Base-by-base conservation (phyloP, 2,797 vertebrate genomes). In the Siniperca undulata region DNA sequence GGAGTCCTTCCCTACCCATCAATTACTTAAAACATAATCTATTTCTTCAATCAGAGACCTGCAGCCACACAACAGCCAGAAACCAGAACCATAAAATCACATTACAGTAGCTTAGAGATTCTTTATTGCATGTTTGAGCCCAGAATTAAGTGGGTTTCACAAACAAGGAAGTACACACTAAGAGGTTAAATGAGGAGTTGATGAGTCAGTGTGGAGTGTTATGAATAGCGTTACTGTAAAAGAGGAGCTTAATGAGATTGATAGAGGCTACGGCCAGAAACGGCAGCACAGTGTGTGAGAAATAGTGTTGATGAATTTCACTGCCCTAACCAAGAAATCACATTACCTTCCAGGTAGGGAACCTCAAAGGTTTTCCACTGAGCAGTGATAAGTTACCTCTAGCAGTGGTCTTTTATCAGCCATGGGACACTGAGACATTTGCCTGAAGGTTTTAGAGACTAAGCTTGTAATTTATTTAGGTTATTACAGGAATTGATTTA, bases 201-300 rank as follows among this genome's bases (percentile, higher is more conserved):
- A 30, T 30, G 30, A 30, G 30, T 88, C 67, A 88, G 48, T 59
- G 60, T 77, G 80, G 59, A 81, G 68, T 53, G 52, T 88, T 89
- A 84, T 70, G 82, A 88, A 91, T 83, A 69, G 78, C 13, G 3
- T 84, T 78, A 86, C 80, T 86, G 75, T 83, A 86, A 89, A 82
- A 74, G 76, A 89, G 77, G 62, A 75, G 74, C 80, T 77, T 93
- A 88, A 93, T 92, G 90, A 88, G 85, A 90, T 82, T 89, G 84
- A 95, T 94, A 64, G 80, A 70, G 50, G 69, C 70, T 80, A 73
- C 24, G 64, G 82, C 77, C 84, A 77, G 78, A 77, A 86, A 88
- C 34, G 79, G 86, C 80, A 84, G 78, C 88, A 34, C 86, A 78
- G 85, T 48, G 52, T 84, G 86, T 84, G 90, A 83, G 85, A 84